Conservation (phyloP, 2,888 invertebrate genomes). For the Parnassius glacialis region DNA sequence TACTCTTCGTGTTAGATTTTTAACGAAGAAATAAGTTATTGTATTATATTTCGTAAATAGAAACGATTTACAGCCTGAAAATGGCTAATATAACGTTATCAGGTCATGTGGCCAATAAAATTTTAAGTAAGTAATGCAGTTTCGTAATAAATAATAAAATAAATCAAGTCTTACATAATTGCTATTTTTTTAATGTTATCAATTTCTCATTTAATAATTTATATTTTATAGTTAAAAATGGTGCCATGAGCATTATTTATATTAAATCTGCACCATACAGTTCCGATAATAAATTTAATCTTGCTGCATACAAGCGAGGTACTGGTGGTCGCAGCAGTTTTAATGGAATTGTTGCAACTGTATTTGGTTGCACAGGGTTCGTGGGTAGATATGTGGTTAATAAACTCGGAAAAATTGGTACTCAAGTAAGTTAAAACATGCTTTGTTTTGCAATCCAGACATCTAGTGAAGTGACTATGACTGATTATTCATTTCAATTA, state of each 20-base stretch:
- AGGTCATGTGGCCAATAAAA: conserved; percentile 60
- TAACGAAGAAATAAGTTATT: conserved; percentile 13
- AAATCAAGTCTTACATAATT: conserved; percentile 65
- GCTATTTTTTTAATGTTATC: background rate
- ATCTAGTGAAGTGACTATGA: too few species aligned
- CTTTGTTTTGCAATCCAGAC: background rate
- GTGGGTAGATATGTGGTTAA: conserved; percentile 94
- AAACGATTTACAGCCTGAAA: conserved; percentile 44
- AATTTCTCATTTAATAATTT: background rate
- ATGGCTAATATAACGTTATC: conserved; percentile 69
- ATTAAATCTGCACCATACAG: conserved; percentile 77
- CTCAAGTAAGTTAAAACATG: conserved; percentile 82
- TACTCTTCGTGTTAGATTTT: conserved; percentile 14
- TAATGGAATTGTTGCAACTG: conserved; percentile 98
- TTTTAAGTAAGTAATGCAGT: conserved; percentile 56
- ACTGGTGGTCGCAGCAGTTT: conserved; percentile 97
- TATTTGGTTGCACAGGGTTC: conserved; percentile 96
- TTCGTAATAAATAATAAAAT: conserved; percentile 23
- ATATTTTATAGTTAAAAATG: conserved; percentile 53
- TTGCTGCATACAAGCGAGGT: conserved; percentile 87
- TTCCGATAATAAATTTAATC: conserved; percentile 78
- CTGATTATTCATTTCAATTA: too few species aligned
- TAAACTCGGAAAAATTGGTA: conserved; percentile 92
- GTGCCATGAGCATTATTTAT: conserved; percentile 67
- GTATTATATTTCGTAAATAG: conserved; percentile 21